Conservation (phyloP, 2,797 vertebrate genomes). For the Melopsittacus undulatus region DNA sequence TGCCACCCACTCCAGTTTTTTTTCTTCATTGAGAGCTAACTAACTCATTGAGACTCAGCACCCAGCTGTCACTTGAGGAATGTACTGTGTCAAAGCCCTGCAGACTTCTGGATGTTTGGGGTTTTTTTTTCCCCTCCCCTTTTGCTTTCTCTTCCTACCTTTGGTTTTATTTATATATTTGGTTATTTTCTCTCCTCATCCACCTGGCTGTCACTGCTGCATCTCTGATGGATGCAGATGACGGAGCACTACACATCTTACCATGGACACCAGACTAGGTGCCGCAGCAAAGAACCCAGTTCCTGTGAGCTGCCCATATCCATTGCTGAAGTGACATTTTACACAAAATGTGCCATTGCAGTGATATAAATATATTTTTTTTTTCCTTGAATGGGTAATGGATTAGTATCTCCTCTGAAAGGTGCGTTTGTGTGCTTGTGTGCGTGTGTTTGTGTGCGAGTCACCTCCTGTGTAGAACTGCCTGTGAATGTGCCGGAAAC, state of each 20-base stretch:
- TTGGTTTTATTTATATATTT: constrained; percentile 76
- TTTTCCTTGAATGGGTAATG: constrained; percentile 72
- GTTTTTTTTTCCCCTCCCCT: background rate
- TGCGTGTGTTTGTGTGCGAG: background rate
- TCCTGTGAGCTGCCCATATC: constrained; percentile 69
- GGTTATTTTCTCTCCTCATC: constrained; percentile 30
- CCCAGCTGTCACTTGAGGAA: constrained; percentile 67
- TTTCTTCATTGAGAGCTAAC: constrained; percentile 32
- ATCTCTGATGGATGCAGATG: constrained; percentile 52
- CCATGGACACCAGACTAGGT: constrained; percentile 69
- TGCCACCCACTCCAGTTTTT: background rate
- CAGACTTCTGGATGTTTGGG: constrained; percentile 56
- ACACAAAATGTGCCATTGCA: constrained; percentile 76
- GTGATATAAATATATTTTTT: constrained; percentile 78
- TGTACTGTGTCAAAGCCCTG: constrained; percentile 67
- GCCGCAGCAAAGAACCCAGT: constrained; percentile 55
- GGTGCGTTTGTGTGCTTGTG: constrained; percentile 69
- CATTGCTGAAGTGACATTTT: constrained; percentile 72
- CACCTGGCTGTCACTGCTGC: constrained; percentile 61
- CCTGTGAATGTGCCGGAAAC: constrained; percentile 63
- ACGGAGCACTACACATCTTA: constrained; percentile 48
- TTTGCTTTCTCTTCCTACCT: background rate
- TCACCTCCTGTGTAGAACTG: constrained; percentile 63
- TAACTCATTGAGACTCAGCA: constrained; percentile 26
- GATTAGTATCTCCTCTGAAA: constrained; percentile 73